These are phyloP conservation scores for Mus spicilegus DNA, from an alignment of 2,113 vertebrate genomes.

Conservation along the genomic window DNA sequence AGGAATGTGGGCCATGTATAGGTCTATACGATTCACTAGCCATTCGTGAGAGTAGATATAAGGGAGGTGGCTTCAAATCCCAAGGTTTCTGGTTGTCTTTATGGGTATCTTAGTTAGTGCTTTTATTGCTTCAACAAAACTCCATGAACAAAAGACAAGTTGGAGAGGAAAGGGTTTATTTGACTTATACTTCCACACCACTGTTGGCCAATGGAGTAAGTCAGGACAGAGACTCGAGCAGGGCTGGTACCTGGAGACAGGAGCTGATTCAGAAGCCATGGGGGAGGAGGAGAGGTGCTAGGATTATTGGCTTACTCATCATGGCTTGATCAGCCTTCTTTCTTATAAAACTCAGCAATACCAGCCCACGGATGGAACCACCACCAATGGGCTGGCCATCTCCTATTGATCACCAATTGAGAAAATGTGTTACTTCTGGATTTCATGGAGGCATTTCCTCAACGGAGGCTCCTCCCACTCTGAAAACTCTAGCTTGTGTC, in stretches of 20 bases:
- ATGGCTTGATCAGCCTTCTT: not conserved
- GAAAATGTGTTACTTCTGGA: not conserved
- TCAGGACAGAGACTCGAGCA: not conserved
- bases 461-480: not conserved
- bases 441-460: not conserved
- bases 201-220: not conserved
- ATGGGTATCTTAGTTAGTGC: not conserved
- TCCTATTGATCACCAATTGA: not conserved
- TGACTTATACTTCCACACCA: not conserved
- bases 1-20: not conserved
- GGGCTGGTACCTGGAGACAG: not conserved
- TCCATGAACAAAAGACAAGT: not conserved
- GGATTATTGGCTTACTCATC: not conserved
- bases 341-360: not conserved
- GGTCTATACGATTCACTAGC: not conserved
- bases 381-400: not conserved
- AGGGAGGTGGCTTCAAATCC: not conserved
- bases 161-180: not conserved
- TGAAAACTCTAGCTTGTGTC: not conserved
- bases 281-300: not conserved
- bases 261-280: not conserved
- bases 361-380: not conserved
- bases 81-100: not conserved
- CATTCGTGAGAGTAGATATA: not conserved
- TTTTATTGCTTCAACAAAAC: not conserved